Evolutionary conservation across 2,888 invertebrate species (phyloP).

Genomic region (Crocallis elinguaria): DNA sequence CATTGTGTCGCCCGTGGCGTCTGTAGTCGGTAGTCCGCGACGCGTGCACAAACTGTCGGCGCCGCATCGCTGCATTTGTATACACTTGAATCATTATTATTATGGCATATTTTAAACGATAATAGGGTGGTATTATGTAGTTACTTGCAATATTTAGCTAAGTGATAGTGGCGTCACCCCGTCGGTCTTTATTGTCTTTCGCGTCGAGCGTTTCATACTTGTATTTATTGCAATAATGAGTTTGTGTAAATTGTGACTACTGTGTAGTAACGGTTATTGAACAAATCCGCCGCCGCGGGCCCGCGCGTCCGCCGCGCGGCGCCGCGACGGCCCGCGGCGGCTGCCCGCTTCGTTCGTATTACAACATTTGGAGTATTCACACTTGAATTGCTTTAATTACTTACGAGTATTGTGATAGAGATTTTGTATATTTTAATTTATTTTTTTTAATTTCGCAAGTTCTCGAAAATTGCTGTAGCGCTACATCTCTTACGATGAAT

Average conservation of each 20-base stretch:
- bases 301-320: conserved; percentile 28
- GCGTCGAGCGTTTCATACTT: conserved; percentile 52
- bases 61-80: conserved; percentile 57
- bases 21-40: not conserved
- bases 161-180: conserved; percentile 69
- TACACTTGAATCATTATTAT: conserved; percentile 63
- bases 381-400: conserved; percentile 85
- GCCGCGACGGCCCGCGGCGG: conserved; percentile 25
- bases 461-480: conserved; percentile 76
- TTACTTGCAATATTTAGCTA: conserved; percentile 79
- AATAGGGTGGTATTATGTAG: conserved; percentile 76
- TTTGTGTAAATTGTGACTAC: conserved; percentile 67
- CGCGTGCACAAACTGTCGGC: not conserved
- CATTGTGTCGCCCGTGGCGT: not conserved
- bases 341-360: conserved; percentile 46
- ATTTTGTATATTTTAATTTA: conserved; percentile 85
- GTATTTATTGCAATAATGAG: conserved; percentile 63
- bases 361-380: conserved; percentile 83
- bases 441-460: conserved; percentile 83
- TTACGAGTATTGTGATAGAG: conserved; percentile 85
- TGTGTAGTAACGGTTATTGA: conserved; percentile 62
- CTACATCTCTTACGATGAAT: conserved; percentile 73
- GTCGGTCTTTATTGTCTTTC: conserved; percentile 38
- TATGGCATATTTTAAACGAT: conserved; percentile 66
- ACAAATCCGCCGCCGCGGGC: conserved; percentile 28